Evolutionary conservation across 2,113 vertebrate species (phyloP).

Genomic region (Gnathochromis pfefferi): DNA sequence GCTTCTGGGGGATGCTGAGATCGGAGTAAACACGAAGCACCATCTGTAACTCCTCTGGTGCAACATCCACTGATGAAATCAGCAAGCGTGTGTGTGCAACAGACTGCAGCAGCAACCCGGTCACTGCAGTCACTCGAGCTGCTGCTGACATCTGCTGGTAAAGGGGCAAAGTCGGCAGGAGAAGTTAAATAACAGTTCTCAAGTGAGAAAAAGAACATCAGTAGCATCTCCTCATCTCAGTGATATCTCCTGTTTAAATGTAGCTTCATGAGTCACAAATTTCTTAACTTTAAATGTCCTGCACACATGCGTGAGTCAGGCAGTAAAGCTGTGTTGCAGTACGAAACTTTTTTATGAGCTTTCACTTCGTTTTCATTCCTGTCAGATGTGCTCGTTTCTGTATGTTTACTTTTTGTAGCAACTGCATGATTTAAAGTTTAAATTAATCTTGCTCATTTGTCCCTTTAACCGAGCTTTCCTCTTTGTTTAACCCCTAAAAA

Average conservation of each 20-base stretch:
- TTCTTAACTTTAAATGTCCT: not conserved
- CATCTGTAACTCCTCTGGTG: not conserved
- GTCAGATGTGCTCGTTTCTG: not conserved
- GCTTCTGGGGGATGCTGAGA: not conserved
- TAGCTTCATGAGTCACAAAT: not conserved
- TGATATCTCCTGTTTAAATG: not conserved
- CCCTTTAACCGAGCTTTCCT: not conserved
- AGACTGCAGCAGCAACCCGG: not conserved
- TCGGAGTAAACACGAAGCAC: not conserved
- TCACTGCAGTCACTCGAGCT: not conserved
- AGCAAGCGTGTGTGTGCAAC: not conserved
- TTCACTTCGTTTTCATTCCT: fast-evolving
- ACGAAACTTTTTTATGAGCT: not conserved
- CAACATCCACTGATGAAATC: not conserved
- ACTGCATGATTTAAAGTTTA: not conserved
- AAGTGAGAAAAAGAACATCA: not conserved
- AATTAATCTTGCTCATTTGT: not conserved
- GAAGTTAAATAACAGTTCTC: not conserved
- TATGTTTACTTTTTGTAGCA: fast-evolving
- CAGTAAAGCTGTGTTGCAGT: not conserved
- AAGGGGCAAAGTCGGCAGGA: not conserved
- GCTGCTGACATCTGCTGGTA: slow-evolving; percentile 56
- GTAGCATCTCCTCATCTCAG: not conserved
- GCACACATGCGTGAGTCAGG: not conserved
- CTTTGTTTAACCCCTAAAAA: not conserved